Evolutionary conservation across 2,888 invertebrate species (phyloP).

Genomic region (Eilema depressum): DNA sequence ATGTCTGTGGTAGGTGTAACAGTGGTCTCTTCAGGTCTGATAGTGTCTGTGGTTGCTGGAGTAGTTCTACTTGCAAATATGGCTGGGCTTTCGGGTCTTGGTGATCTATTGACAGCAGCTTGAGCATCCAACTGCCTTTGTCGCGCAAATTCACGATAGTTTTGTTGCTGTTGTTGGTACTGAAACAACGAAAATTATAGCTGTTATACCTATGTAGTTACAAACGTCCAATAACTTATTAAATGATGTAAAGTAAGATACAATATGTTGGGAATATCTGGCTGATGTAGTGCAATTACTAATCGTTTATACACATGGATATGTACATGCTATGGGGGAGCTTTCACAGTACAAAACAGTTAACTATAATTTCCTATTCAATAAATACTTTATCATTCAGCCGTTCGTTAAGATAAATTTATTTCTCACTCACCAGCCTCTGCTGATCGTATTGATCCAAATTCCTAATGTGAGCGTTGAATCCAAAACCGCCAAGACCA

Average conservation of each 20-base stretch:
- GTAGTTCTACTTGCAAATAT: conserved; percentile 68
- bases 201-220: background rate
- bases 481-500: conserved; percentile 48
- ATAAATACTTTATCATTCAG: background rate
- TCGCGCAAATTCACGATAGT: conserved; percentile 71
- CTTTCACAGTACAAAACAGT: too few relatives aligned
- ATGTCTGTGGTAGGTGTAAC: conserved; percentile 67
- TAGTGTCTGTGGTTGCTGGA: conserved; percentile 55
- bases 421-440: conserved; percentile 62
- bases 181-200: background rate
- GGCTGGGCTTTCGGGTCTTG: conserved; percentile 65
- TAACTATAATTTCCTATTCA: background rate
- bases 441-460: conserved; percentile 70
- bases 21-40: conserved; percentile 61
- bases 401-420: background rate
- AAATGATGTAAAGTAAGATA: background rate
- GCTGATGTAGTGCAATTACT: background rate
- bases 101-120: conserved; percentile 56
- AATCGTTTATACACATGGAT: too few relatives aligned
- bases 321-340: too few relatives aligned
- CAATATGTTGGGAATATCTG: background rate
- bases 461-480: conserved; percentile 69
- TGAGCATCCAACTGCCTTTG: conserved; percentile 71
- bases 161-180: conserved; percentile 72
- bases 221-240: background rate